Conservation (phyloP, 2,888 invertebrate species). For the Dolomedes plantarius region DNA sequence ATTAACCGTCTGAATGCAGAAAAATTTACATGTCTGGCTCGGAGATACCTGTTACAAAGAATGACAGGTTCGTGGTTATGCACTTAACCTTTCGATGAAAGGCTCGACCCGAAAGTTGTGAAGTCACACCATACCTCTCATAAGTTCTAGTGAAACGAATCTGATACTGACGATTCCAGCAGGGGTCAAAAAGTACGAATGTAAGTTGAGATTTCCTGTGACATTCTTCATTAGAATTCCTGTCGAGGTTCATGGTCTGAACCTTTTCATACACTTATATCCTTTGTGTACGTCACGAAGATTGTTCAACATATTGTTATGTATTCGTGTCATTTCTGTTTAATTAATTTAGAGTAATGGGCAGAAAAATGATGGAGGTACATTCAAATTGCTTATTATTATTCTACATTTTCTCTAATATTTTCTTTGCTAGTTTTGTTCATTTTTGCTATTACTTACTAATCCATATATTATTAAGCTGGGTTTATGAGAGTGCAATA, state of each 20-base stretch:
- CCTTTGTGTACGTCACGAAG: too few relatives aligned
- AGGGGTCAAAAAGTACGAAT: neutral
- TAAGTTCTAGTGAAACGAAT: neutral
- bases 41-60: neutral
- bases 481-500: too few relatives aligned
- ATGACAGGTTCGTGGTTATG: slow-evolving; percentile 11
- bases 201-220: neutral
- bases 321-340: too few relatives aligned
- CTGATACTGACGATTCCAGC: neutral
- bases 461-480: too few relatives aligned
- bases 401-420: too few relatives aligned
- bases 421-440: too few relatives aligned
- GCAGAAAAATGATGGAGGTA: too few relatives aligned
- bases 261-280: too few relatives aligned
- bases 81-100: slow-evolving; percentile 15
- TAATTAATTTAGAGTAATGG: too few relatives aligned
- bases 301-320: too few relatives aligned
- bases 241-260: neutral
- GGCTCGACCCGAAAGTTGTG: neutral
- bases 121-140: neutral
- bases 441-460: too few relatives aligned
- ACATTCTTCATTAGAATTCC: neutral
- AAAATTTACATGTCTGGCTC: slow-evolving; percentile 8
- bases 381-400: too few relatives aligned
- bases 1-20: neutral